phyloP scores from a whole-genome alignment of 1,140 invertebrate species.

The Panagrolaimus sp. region DNA sequence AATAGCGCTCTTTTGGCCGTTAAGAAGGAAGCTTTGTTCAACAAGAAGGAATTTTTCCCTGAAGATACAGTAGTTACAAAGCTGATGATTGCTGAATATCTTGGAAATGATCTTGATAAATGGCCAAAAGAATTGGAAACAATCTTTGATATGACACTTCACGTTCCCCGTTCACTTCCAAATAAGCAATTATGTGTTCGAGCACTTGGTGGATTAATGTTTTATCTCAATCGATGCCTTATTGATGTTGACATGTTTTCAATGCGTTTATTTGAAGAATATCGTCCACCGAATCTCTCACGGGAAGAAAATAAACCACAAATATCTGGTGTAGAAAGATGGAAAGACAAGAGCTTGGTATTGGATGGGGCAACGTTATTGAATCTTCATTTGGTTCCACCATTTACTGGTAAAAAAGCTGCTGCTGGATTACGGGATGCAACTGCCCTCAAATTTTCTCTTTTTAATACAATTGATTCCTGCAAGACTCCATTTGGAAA shows the following conservation, averaged over 20 bases:
- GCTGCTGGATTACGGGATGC: slow-evolving; percentile 20
- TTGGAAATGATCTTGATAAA: slow-evolving; percentile 60
- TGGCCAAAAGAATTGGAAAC: slow-evolving; percentile 71
- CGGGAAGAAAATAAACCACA: background rate
- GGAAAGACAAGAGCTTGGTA: slow-evolving; percentile 65
- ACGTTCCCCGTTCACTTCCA: slow-evolving; percentile 26
- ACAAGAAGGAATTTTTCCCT: slow-evolving; percentile 69
- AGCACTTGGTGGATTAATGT: slow-evolving; percentile 48
- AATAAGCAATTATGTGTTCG: slow-evolving; percentile 30
- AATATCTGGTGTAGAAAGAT: slow-evolving; percentile 21
- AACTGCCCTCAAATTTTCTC: slow-evolving; percentile 70
- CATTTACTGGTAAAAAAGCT: slow-evolving; percentile 36
- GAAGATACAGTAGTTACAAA: slow-evolving; percentile 23
- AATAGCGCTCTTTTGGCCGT: slow-evolving; percentile 55
- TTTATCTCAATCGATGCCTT: slow-evolving; percentile 73
- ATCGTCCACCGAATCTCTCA: slow-evolving; percentile 71
- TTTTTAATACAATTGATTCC: slow-evolving; percentile 76
- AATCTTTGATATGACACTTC: slow-evolving; percentile 68
- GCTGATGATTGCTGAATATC: slow-evolving; percentile 73
- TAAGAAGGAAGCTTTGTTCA: slow-evolving; percentile 68
- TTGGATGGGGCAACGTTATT: slow-evolving; percentile 69
- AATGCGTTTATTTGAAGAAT: slow-evolving; percentile 76
- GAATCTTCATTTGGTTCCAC: background rate
- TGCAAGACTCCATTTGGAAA: slow-evolving; percentile 89
- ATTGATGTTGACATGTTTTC: slow-evolving; percentile 83